phyloP scores from a whole-genome alignment of 2,888 invertebrate species.

The Crepidodera aurea region DNA sequence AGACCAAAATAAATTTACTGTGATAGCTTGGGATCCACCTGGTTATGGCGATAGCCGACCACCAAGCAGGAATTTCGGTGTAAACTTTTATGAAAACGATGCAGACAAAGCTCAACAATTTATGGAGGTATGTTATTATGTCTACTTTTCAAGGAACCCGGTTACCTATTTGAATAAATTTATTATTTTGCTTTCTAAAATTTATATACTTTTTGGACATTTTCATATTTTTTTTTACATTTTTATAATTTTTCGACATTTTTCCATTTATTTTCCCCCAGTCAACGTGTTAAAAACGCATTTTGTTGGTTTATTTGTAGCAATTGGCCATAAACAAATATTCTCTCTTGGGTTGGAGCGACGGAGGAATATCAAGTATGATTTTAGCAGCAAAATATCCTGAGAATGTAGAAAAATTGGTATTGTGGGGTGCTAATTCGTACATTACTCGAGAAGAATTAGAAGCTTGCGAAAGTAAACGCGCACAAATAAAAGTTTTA shows the following conservation, averaged over 20 bases:
- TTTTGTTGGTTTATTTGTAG: slow-evolving; percentile 61
- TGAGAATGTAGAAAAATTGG: slow-evolving; percentile 72
- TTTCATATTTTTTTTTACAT: too few species aligned
- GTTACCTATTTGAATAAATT: too few species aligned
- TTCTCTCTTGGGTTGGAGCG: slow-evolving; percentile 89
- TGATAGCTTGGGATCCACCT: slow-evolving; percentile 84
- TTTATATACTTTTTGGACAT: background rate
- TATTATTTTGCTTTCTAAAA: too few species aligned
- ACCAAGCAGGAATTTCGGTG: slow-evolving; percentile 74
- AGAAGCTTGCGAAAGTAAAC: slow-evolving; percentile 70
- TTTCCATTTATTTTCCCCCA: too few species aligned
- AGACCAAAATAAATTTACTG: slow-evolving; percentile 68
- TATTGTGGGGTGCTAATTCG: slow-evolving; percentile 81
- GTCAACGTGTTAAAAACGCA: too few species aligned
- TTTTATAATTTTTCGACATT: too few species aligned
- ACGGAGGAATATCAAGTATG: slow-evolving; percentile 82
- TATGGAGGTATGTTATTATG: slow-evolving; percentile 70
- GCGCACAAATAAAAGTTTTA: too few species aligned
- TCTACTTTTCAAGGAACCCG: too few species aligned
- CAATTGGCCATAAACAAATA: slow-evolving; percentile 71
- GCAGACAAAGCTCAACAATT: slow-evolving; percentile 74
- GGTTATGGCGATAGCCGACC: slow-evolving; percentile 88
- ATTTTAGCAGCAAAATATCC: slow-evolving; percentile 79
- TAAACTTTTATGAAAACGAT: slow-evolving; percentile 78
- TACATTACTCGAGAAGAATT: slow-evolving; percentile 76